Conservation (phyloP, 1,140 invertebrate species). For the Aplysia californica region DNA sequence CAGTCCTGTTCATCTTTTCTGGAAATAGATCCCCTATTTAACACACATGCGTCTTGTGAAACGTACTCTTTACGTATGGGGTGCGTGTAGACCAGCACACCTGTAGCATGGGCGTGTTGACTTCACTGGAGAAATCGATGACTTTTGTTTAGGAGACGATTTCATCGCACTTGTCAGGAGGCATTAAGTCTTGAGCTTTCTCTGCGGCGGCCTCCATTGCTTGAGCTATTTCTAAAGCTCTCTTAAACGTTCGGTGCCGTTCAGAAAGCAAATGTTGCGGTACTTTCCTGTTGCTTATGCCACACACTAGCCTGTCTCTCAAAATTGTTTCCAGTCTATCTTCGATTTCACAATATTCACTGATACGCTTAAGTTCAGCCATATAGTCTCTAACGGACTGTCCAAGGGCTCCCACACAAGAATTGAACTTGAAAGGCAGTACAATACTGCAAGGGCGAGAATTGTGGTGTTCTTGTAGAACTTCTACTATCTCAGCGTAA, state of each 20-base stretch:
- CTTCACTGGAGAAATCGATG: background rate
- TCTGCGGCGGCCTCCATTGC: slow-evolving; percentile 34
- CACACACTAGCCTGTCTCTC: slow-evolving; percentile 39
- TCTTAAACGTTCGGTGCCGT: slow-evolving; percentile 27
- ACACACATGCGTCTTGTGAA: background rate
- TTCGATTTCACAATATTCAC: slow-evolving; percentile 36
- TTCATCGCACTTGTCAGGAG: background rate
- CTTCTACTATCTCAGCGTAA: slow-evolving; percentile 24
- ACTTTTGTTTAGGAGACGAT: background rate
- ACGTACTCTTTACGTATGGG: background rate
- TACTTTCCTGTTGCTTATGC: slow-evolving; percentile 31
- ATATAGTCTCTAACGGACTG: slow-evolving; percentile 30
- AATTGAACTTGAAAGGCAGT: slow-evolving; percentile 36
- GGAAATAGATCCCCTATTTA: background rate
- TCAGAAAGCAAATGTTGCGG: slow-evolving; percentile 33
- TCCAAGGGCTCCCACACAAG: background rate
- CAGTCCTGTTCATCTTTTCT: background rate
- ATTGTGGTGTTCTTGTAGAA: slow-evolving; percentile 31
- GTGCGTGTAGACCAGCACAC: background rate
- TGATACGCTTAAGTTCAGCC: slow-evolving; percentile 26
- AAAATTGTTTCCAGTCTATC: slow-evolving; percentile 31
- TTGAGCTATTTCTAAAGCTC: slow-evolving; percentile 33
- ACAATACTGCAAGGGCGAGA: slow-evolving; percentile 34
- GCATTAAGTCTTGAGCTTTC: slow-evolving; percentile 22
- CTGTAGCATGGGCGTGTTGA: background rate